These are phyloP conservation scores for Mus spicilegus DNA, from an alignment of 2,113 vertebrate species.

Conservation along the genomic window DNA sequence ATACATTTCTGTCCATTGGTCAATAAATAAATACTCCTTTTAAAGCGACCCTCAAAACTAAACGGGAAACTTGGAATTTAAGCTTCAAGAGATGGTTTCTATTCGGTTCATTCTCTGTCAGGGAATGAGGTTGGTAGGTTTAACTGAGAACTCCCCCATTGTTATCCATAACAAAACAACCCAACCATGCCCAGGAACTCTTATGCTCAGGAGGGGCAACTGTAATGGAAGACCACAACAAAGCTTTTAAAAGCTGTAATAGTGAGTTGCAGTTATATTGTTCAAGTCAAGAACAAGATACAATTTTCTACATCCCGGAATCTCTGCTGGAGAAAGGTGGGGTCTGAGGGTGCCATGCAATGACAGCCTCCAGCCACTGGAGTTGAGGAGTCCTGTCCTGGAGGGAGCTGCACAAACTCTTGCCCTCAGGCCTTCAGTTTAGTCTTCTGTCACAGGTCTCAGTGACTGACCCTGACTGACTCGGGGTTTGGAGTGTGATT, in stretches of 20 bases:
- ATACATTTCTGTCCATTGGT: not conserved
- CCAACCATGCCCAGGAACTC: not conserved
- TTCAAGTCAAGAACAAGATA: not conserved
- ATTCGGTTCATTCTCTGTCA: not conserved
- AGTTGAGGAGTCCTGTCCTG: not conserved
- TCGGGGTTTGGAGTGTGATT: not conserved
- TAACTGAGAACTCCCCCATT: not conserved
- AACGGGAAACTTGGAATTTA: not conserved
- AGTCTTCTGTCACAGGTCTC: not conserved
- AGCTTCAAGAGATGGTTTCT: not conserved
- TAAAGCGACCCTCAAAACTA: conserved; percentile 3
- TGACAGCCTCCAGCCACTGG: not conserved
- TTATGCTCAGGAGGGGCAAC: not conserved
- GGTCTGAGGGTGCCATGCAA: accelerated
- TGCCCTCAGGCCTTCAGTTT: not conserved
- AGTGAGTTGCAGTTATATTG: not conserved
- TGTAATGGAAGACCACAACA: not conserved
- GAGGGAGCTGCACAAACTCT: not conserved
- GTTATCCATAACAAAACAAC: not conserved
- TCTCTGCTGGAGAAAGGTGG: not conserved
- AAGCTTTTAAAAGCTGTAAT: not conserved
- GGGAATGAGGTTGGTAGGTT: not conserved
- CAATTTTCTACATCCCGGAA: not conserved
- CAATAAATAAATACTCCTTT: not conserved
- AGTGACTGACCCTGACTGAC: not conserved